Base-by-base conservation (phyloP, 2,888 invertebrate species). In the Leptinotarsa haldemani region DNA sequence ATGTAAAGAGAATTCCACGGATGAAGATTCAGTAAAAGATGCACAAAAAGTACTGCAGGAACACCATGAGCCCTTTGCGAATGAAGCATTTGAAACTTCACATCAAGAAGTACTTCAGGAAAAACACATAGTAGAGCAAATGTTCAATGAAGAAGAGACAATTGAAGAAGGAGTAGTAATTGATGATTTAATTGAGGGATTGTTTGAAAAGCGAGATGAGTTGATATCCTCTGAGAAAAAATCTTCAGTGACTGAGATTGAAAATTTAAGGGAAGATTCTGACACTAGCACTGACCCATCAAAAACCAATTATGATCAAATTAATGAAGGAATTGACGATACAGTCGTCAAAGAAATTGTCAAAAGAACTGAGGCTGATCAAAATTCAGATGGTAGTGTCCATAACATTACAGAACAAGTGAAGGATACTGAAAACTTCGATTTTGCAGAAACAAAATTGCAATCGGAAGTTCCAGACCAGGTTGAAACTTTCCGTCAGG, bases 181-280 rank as follows among this genome's bases (percentile, higher is more conserved):
- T 20, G 58, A 61, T 2, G n/a, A 18, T n/a, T 3, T 30, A 16
- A 40, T 25, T 9, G 30, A n/a, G 16, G 40, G n/a, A 61, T 61
- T 61, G n/a, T 61, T 40, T 56, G 22, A 22, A 15, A 56, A 20
- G 22, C 18, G 61, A 61, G 61, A 61, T 9, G 61, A 61, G 40
- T 61, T n/a, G n/a, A n/a, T 5, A 1, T 0, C 25, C 7, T n/a
- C 16, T 18, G 61, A n/a, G n/a, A 9, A 61, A 30, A 61, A 16
- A 16, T 25, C 15, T n/a, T 18, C 25, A 25, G 4, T 25, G 0
- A 61, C 2, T 25, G 61, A n/a, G 25, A n/a, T 40, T 61, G 61
- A 30, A 3, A n/a, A 7, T 61, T n/a, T n/a, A 40, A 15, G 4
- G n/a, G n/a, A 30, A 56, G 20, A 56, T 22, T 25, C 25, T 22